Evolutionary conservation across 1,140 invertebrate species (phyloP), one percentile per base, ranked within the genome.

Genomic region (Pogonus chalceus): DNA sequence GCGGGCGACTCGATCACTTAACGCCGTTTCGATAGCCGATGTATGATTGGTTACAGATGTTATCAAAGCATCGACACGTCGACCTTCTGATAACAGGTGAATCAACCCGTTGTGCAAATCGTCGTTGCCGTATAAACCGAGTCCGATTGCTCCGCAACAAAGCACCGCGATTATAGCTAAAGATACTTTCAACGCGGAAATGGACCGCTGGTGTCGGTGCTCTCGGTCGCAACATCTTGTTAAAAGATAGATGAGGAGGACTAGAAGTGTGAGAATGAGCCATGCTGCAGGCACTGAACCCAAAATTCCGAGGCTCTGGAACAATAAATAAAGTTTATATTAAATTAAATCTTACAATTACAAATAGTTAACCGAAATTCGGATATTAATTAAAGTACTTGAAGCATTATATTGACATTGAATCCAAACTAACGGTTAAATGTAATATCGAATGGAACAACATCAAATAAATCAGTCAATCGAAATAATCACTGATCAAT

Each of bases 211-310:
- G 53, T 88, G 85, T 43, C 90, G 81, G 53, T 88, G 87, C 68
- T 90, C 90, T 62, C 88, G 79, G 74, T 94, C 92, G 77, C 92
- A 96, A 73, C 93, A 96, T 73, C 92, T 80, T 57, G 91, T 92
- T 69, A 94, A 82, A 60, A 96, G 77, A 73, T 94, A 96, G 59
- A 93, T 86, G 60, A 94, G 78, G 56, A 93, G 78, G 35, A 92
- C 80, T 56, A 94, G 76, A 56, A 96, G 76, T 7, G 92, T 92
- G 16, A 95, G 72, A 60, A 95, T 92, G 59, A 95, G 77, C 82
- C 90, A 87, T 9, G 87, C 85, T 51, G 92, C 90, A 7, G 93
- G 93, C 58, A 92, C 80, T 16, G 90, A 92, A 18, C 85, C 91
- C 58, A 95, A 75, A 61, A 96, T 93, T 10, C 90, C 90, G 65